A percentile compares a stretch with the other conserved stretches of the same genome.
Evolutionary conservation across 2,797 vertebrate species (phyloP).

Genomic region (Phalloptychus januarius): DNA sequence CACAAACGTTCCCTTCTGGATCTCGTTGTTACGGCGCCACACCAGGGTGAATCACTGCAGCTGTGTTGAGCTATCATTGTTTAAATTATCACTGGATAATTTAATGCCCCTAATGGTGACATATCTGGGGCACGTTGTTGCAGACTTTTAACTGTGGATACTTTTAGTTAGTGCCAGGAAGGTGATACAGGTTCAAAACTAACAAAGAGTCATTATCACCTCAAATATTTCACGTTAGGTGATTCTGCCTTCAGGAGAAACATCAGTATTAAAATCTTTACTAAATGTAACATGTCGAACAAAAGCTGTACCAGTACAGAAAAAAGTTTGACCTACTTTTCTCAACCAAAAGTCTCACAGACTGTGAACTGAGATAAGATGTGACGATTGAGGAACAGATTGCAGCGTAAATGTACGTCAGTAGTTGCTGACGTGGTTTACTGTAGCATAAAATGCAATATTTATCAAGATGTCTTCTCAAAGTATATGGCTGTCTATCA

Average conservation of each 20-base stretch:
- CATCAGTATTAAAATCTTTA: not conserved
- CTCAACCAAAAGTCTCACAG: not conserved
- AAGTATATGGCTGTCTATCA: not conserved
- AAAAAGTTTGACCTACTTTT: conserved; percentile 13
- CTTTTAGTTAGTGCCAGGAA: not conserved
- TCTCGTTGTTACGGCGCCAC: not conserved
- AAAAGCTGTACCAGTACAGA: not conserved
- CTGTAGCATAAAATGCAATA: not conserved
- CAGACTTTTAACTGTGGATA: not conserved
- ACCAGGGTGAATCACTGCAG: conserved; percentile 6
- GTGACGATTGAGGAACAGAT: not conserved
- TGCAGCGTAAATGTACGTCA: not conserved
- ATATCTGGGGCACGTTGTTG: conserved; percentile 21
- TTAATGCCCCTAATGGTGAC: conserved; percentile 16
- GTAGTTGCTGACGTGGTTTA: not conserved
- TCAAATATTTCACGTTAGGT: not conserved
- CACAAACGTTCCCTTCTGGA: conserved; percentile 4
- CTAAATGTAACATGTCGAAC: not conserved
- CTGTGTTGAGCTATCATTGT: conserved; percentile 5
- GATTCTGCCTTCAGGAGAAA: not conserved
- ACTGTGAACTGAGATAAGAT: not conserved
- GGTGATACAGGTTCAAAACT: not conserved
- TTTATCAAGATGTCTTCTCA: not conserved
- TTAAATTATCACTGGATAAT: conserved; percentile 17
- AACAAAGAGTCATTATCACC: not conserved